phyloP scores from a whole-genome alignment of 2,113 vertebrate genomes.

The Anolis carolinensis region DNA sequence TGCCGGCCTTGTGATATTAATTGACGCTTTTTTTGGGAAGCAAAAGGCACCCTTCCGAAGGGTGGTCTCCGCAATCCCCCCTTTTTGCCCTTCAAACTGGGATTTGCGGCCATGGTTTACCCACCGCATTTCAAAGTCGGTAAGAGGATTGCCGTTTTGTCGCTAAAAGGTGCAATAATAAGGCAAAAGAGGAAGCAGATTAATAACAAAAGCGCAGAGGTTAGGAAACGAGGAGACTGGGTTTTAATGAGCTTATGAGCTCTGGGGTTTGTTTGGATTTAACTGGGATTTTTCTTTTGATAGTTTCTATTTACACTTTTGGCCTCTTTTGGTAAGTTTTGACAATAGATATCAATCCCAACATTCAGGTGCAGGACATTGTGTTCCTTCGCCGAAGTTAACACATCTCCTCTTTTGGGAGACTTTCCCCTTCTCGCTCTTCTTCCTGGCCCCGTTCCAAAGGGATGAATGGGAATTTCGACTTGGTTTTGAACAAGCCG shows the following conservation, averaged over 20 bases:
- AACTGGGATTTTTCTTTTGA: constrained; percentile 73
- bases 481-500: neutral
- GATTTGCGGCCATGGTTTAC: neutral
- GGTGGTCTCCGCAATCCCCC: too few species aligned
- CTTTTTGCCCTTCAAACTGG: neutral
- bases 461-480: constrained; percentile 57
- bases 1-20: too few species aligned
- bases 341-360: constrained; percentile 45
- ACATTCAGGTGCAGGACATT: too few species aligned
- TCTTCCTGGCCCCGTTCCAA: constrained; percentile 62
- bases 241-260: constrained; percentile 84
- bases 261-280: constrained; percentile 82
- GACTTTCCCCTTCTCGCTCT: constrained; percentile 6
- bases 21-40: too few species aligned
- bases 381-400: constrained; percentile 48
- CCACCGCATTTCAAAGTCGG: constrained; percentile 60
- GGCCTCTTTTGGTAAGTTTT: constrained; percentile 59
- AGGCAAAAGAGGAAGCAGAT: constrained; percentile 67
- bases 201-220: constrained; percentile 80
- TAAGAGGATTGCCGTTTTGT: constrained; percentile 79
- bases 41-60: neutral
- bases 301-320: constrained; percentile 81
- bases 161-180: constrained; percentile 79
- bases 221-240: constrained; percentile 78
- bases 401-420: constrained; percentile 45